These are phyloP conservation scores for Mus minutoides DNA, from an alignment of 2,797 vertebrate genomes.

Conservation along the genomic window DNA sequence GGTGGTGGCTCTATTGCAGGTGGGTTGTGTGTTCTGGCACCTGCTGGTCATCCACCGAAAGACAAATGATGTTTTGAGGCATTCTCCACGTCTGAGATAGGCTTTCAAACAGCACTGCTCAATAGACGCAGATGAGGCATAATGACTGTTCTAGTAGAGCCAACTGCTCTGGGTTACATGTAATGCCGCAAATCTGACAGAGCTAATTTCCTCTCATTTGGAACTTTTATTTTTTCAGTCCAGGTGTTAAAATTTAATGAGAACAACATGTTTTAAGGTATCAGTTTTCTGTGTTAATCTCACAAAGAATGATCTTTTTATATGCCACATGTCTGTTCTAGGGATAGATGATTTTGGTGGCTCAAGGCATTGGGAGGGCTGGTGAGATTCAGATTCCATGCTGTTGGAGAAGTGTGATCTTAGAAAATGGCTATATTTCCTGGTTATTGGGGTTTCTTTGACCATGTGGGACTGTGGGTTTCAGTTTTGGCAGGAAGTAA, in stretches of 20 bases:
- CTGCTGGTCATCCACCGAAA: constrained; percentile 34
- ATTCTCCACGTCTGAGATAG: fast-evolving
- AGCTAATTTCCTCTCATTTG: constrained; percentile 27
- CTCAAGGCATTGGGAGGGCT: not conserved
- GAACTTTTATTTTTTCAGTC: not conserved
- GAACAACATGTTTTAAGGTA: not conserved
- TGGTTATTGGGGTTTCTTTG: not conserved
- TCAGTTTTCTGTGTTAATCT: constrained; percentile 39
- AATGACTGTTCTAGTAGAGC: not conserved
- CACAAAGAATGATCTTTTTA: constrained; percentile 19
- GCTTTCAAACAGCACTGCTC: constrained; percentile 1
- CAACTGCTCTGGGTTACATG: not conserved
- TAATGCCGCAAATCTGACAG: not conserved
- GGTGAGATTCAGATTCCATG: not conserved
- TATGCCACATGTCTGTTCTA: not conserved
- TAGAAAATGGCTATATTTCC: not conserved
- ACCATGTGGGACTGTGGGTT: not conserved
- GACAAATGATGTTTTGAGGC: fast-evolving
- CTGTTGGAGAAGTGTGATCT: not conserved
- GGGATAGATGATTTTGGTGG: not conserved
- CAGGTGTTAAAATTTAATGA: constrained; percentile 53
- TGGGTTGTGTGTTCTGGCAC: constrained; percentile 41
- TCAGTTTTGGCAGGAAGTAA: not conserved
- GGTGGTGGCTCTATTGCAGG: not conserved
- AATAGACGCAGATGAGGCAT: not conserved